Conservation (phyloP, 2,797 vertebrate genomes). For the Pipistrellus pipistrellus region DNA sequence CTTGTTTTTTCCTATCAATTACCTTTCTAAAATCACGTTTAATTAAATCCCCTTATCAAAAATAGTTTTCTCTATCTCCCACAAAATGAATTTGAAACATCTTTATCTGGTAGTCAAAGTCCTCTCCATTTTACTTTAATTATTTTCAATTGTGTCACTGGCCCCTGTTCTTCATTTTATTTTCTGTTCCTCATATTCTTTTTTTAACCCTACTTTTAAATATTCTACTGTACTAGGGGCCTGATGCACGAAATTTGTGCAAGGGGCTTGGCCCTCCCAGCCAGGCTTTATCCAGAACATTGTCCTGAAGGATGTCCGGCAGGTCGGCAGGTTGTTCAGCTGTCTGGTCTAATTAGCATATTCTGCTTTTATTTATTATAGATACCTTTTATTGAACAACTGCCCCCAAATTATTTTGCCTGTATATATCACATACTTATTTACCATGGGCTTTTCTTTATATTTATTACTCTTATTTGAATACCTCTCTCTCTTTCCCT, state of each 20-base stretch:
- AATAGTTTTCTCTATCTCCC: background rate
- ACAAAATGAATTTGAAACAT: slow-evolving; percentile 1
- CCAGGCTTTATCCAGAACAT: too few relatives aligned
- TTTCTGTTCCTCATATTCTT: background rate
- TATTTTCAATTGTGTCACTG: background rate
- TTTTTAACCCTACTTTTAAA: background rate
- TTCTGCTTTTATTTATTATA: too few relatives aligned
- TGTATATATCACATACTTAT: background rate
- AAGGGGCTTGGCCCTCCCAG: too few relatives aligned
- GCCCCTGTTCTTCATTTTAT: background rate
- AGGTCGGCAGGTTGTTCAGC: too few relatives aligned
- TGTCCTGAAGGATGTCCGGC: fast-evolving
- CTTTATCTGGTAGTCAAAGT: background rate
- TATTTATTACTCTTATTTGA: background rate
- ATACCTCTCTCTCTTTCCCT: background rate
- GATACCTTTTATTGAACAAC: background rate
- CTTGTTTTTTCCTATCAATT: background rate
- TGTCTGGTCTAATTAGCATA: too few relatives aligned
- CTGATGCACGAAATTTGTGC: too few relatives aligned
- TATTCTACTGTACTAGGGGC: background rate
- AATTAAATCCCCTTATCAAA: background rate
- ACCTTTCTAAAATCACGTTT: background rate
- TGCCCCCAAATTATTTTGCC: background rate
- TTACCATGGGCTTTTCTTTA: background rate
- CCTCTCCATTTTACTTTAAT: background rate